phyloP scores from a whole-genome alignment of 2,888 invertebrate species.

The Cephus rjabovi region DNA sequence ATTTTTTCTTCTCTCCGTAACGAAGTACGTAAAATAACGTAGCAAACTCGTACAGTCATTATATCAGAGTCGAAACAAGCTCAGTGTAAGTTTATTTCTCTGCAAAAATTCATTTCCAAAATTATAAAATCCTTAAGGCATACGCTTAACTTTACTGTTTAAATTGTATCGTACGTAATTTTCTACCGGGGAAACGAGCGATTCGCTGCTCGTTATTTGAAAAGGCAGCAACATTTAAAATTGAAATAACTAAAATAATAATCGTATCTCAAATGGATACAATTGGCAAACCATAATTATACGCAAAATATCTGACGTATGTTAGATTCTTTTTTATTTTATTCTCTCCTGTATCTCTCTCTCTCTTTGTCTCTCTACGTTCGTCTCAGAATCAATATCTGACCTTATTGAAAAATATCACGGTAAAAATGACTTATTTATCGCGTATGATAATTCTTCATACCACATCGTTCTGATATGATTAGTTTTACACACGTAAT shows the following conservation, averaged over 20 bases:
- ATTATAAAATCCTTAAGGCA: not conserved
- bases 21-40: not conserved
- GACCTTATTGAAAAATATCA: not conserved
- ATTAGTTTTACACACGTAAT: constrained; percentile 29
- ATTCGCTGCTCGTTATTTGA: not conserved
- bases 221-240: not conserved
- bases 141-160: not conserved
- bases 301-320: not conserved
- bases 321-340: not conserved
- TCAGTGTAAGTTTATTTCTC: constrained; percentile 40
- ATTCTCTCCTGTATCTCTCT: not conserved
- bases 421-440: not conserved
- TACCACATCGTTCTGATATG: constrained; percentile 37
- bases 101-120: constrained; percentile 26
- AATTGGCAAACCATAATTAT: not conserved
- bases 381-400: not conserved
- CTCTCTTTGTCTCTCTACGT: not conserved
- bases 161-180: not conserved
- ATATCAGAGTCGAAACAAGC: constrained; percentile 35
- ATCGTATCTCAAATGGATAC: not conserved
- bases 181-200: not conserved
- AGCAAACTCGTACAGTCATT: not conserved
- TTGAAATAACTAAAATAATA: not conserved
- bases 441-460: not conserved
- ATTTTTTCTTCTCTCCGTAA: not conserved